Conservation (phyloP, 2,797 vertebrate species). For the Galaxias olidus region DNA sequence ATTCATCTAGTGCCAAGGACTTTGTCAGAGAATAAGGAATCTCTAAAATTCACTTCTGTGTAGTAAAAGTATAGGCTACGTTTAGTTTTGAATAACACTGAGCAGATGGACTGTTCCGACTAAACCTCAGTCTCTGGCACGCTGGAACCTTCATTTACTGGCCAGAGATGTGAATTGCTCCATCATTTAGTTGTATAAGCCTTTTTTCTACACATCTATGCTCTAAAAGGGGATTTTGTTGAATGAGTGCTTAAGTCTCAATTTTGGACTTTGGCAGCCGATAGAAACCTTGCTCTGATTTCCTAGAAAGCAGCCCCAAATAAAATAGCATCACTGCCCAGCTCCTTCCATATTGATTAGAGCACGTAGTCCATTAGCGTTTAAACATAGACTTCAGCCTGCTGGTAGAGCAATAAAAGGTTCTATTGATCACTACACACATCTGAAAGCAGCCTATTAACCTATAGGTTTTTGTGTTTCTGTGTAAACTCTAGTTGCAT, state of each 20-base stretch:
- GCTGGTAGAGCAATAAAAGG: conserved; percentile 48
- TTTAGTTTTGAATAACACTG: too few relatives aligned
- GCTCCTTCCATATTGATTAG: conserved; percentile 39
- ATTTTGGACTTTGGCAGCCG: too few relatives aligned
- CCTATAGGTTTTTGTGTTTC: conserved; percentile 14
- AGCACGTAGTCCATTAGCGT: conserved; percentile 55
- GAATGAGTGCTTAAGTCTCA: too few relatives aligned
- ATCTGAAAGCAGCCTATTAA: conserved; percentile 50
- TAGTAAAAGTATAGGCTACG: too few relatives aligned
- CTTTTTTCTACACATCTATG: conserved; percentile 14
- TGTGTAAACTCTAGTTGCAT: background rate
- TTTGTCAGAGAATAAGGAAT: too few relatives aligned
- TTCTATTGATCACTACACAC: conserved; percentile 55
- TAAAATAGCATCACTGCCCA: conserved; percentile 37
- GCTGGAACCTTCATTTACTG: too few relatives aligned
- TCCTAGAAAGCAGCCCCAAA: conserved; percentile 17
- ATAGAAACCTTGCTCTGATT: background rate
- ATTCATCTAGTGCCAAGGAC: too few relatives aligned
- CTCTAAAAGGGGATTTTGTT: too few relatives aligned
- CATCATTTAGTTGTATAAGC: background rate
- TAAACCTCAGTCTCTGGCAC: too few relatives aligned
- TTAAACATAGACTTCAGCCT: conserved; percentile 50
- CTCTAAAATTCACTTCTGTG: too few relatives aligned
- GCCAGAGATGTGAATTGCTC: conserved; percentile 16
- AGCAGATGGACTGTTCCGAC: too few relatives aligned